phyloP scores from a whole-genome alignment of 37 sponge, comb jelly and placozoan species.

The Ephydatia muelleri region DNA sequence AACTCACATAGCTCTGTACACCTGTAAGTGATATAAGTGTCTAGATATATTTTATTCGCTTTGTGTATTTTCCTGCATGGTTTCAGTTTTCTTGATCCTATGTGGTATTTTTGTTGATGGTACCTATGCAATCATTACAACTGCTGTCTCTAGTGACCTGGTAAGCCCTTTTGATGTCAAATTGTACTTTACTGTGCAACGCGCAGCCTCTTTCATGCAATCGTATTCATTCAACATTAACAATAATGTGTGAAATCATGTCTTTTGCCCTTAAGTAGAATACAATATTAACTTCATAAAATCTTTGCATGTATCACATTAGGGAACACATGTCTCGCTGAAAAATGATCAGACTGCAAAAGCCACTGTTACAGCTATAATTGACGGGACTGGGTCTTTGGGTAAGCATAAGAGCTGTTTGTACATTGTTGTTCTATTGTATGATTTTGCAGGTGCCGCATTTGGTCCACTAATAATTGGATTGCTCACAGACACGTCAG shows the following conservation, averaged over 20 bases:
- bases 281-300: neutral
- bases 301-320: neutral
- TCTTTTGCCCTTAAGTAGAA: neutral
- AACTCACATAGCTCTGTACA: constrained; percentile 12
- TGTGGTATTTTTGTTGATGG: constrained; percentile 74
- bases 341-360: constrained; percentile 56
- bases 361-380: constrained; percentile 76
- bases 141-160: constrained; percentile 71
- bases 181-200: too few relatives aligned
- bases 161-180: constrained; percentile 2
- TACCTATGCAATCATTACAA: constrained; percentile 80
- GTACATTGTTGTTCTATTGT: constrained; percentile 5
- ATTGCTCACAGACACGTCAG: constrained; percentile 17
- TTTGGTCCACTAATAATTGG: constrained; percentile 78
- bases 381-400: constrained; percentile 71
- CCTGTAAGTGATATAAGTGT: neutral
- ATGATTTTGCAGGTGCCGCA: constrained; percentile 57
- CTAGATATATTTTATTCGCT: too few relatives aligned
- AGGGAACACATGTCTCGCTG: constrained; percentile 60
- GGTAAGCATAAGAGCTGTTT: neutral
- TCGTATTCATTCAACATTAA: too few relatives aligned
- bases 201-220: too few relatives aligned
- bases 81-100: constrained; percentile 37
- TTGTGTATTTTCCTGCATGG: neutral
- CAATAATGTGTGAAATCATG: neutral